phyloP scores from a whole-genome alignment of 2,888 invertebrate species.

The Troilus luridus region DNA sequence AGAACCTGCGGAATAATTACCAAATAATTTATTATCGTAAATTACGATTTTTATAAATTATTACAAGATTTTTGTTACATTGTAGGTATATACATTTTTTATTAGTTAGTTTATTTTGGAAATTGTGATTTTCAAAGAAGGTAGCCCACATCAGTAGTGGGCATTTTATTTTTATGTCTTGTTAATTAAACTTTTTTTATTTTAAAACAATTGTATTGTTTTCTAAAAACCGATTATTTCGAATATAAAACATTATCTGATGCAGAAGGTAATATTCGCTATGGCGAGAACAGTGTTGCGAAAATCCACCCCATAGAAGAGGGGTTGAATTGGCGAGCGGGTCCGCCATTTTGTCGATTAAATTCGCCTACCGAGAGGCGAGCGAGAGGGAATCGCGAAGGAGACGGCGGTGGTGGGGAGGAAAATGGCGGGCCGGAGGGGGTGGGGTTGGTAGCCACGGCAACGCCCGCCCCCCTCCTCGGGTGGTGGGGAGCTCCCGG shows the following conservation, averaged over 20 bases:
- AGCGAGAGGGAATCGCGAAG: background rate
- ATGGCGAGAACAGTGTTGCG: background rate
- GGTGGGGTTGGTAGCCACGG: slow-evolving; percentile 27
- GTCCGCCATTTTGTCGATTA: slow-evolving; percentile 55
- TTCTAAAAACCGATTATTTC: background rate
- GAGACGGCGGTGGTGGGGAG: slow-evolving; percentile 43
- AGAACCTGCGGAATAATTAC: too few species aligned
- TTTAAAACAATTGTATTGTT: background rate
- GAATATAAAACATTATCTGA: background rate
- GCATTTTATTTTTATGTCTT: background rate
- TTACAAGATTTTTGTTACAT: too few species aligned
- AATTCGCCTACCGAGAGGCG: slow-evolving; percentile 13
- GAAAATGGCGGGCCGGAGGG: slow-evolving; percentile 34
- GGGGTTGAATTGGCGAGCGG: background rate
- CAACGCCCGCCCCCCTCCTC: slow-evolving; percentile 26
- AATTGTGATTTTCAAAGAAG: too few species aligned
- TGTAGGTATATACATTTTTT: too few species aligned
- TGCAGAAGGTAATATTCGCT: background rate
- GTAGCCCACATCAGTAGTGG: too few species aligned
- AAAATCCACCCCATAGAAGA: slow-evolving; percentile 8
- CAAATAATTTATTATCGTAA: too few species aligned
- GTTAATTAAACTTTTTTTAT: background rate
- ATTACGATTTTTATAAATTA: too few species aligned
- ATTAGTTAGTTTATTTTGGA: too few species aligned
- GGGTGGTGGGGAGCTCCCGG: background rate